Conservation (phyloP, 2,888 invertebrate genomes). For the Plebejus argus region DNA sequence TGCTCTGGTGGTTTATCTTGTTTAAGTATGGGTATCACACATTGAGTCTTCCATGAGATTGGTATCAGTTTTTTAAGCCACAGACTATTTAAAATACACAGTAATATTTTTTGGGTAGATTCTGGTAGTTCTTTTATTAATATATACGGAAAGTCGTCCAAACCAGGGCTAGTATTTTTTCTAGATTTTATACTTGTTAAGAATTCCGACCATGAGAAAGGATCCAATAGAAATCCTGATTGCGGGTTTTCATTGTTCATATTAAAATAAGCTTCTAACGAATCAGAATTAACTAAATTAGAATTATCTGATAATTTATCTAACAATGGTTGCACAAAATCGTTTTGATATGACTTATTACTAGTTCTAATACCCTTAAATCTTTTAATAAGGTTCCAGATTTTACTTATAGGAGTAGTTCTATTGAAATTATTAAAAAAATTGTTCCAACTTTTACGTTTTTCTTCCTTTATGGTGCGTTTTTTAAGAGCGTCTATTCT, state of each 20-base stretch:
- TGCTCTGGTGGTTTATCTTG: slow-evolving; percentile 36
- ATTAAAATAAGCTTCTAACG: slow-evolving; percentile 21
- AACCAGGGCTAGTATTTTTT: slow-evolving; percentile 30
- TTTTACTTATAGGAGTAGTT: slow-evolving; percentile 30
- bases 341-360: slow-evolving; percentile 26
- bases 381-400: slow-evolving; percentile 33
- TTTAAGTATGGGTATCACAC: slow-evolving; percentile 38
- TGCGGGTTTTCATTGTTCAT: slow-evolving; percentile 29
- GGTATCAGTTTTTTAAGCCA: slow-evolving; percentile 35
- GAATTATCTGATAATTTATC: slow-evolving; percentile 29
- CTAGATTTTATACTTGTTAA: slow-evolving; percentile 30
- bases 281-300: neutral
- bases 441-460: slow-evolving; percentile 36
- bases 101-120: slow-evolving; percentile 32
- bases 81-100: slow-evolving; percentile 34
- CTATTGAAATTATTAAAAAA: slow-evolving; percentile 40
- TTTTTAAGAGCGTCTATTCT: slow-evolving; percentile 39
- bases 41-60: slow-evolving; percentile 36
- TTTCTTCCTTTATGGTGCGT: slow-evolving; percentile 34
- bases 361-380: slow-evolving; percentile 21
- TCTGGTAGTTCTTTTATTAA: slow-evolving; percentile 35
- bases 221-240: slow-evolving; percentile 31
- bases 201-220: slow-evolving; percentile 33
- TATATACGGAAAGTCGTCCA: no score
- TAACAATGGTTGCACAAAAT: slow-evolving; percentile 30